Evolutionary conservation across 1,140 invertebrate genomes (phyloP).

Genomic region (Tetraneura akinire): DNA sequence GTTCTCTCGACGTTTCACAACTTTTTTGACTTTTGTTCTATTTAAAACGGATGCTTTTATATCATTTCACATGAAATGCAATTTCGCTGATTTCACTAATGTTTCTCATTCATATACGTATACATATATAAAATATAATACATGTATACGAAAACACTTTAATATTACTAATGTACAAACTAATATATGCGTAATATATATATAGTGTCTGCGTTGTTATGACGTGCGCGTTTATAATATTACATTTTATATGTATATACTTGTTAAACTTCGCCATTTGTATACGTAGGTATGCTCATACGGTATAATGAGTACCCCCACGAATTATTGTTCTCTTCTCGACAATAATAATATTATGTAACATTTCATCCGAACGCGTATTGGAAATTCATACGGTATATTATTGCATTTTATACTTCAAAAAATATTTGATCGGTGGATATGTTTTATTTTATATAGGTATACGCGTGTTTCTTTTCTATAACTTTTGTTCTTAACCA

Average conservation of each 20-base stretch:
- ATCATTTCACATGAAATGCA: conserved; percentile 3
- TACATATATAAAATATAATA: no score
- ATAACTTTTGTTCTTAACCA: neutral
- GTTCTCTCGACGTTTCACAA: neutral
- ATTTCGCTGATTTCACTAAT: conserved; percentile 43
- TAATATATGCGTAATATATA: no score
- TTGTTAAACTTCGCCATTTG: neutral
- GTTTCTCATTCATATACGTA: no score
- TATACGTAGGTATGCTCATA: neutral
- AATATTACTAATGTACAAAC: conserved; percentile 48
- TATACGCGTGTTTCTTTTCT: neutral
- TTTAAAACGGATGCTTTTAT: conserved; percentile 10
- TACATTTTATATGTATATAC: no score
- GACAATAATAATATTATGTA: no score
- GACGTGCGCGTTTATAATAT: neutral
- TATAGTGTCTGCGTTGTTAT: neutral
- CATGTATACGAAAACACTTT: conserved; percentile 48
- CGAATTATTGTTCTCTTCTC: no score
- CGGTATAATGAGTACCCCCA: no score
- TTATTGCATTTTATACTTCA: neutral
- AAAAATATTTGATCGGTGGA: no score
- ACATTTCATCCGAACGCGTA: neutral
- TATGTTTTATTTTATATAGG: no score
- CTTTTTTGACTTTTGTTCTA: neutral
- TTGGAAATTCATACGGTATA: neutral